These are phyloP conservation scores for Amitus sp. DNA, from an alignment of 2,888 invertebrate species.

Conservation along the genomic window DNA sequence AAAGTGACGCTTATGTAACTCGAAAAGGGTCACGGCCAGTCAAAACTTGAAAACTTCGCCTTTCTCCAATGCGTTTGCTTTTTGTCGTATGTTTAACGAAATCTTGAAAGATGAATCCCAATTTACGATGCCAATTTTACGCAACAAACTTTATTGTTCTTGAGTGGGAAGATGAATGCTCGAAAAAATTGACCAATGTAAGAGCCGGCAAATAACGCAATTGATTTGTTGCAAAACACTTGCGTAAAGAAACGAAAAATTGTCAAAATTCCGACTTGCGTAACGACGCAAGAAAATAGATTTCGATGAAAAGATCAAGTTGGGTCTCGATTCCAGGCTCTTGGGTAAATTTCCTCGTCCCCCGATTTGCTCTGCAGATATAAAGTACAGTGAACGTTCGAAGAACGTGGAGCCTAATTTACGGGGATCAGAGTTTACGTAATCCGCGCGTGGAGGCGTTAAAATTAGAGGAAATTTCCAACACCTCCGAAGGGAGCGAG, in stretches of 20 bases:
- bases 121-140: too few species aligned
- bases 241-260: slow-evolving; percentile 1
- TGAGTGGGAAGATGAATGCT: too few species aligned
- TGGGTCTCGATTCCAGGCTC: too few species aligned
- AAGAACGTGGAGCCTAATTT: slow-evolving; percentile 43
- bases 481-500: neutral
- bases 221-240: neutral
- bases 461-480: slow-evolving; percentile 43
- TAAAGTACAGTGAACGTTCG: too few species aligned
- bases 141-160: too few species aligned
- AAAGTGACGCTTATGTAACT: slow-evolving; percentile 47
- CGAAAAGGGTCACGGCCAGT: slow-evolving; percentile 59
- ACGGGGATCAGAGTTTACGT: slow-evolving; percentile 47
- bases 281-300: slow-evolving; percentile 30
- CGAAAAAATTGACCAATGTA: too few species aligned
- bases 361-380: too few species aligned
- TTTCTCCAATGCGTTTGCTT: slow-evolving; percentile 41
- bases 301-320: slow-evolving; percentile 38
- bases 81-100: neutral
- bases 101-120: too few species aligned
- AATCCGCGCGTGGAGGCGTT: slow-evolving; percentile 35
- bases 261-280: slow-evolving; percentile 29
- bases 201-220: neutral
- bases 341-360: too few species aligned
- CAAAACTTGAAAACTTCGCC: slow-evolving; percentile 45